Base-by-base conservation (phyloP, 2,888 invertebrate species). In the Clistopyga incitator region DNA sequence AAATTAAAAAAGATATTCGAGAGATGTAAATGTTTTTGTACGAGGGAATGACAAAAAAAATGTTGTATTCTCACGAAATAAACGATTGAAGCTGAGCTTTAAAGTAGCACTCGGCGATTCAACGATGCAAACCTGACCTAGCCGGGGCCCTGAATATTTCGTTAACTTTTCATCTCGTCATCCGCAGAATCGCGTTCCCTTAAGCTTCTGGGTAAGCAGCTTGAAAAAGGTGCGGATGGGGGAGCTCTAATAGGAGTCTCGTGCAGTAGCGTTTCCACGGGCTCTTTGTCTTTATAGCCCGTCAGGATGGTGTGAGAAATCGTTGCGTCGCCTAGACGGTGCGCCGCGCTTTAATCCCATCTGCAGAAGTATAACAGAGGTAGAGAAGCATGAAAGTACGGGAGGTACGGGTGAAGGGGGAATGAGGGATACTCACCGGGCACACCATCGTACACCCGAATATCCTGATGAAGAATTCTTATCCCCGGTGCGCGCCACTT, bases 391-490 rank as follows among this genome's bases (percentile, higher is more conserved):
- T 13, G 11, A 11, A 15, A 34, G 11, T 10, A 42, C 47, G 29
- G 13, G 25, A n/a, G n/a, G 20, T 47, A 64, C 2, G 18, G 42
- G 20, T 45, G 15, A 56, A 65, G 65, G 64, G 64, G 25, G 79
- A 76, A 76, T 68, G 70, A 75, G 65, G n/a, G 71, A 76, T 65
- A 61, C 70, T 34, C 56, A 11, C 72, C 23, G 29, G 20, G 29
- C 54, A 15, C 23, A 15, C 23, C 25, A 34, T 54, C 45, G 71
- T 54, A 81, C 76, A 34, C 15, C 72, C 71, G 56, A 71, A 81
- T 77, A 72, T 77, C 77, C 77, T 77, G 77, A 81, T 77, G 77
- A 81, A 77, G 71, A 77, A 81, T 72, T 72, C 71, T 76, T 77
- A 77, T 56, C 77, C 77, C 50, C 25, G 68, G 52, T n/a, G 61